phyloP scores from a whole-genome alignment of 37 sponge, comb jelly and placozoan species.

The Diacarnus erythraeanus region DNA sequence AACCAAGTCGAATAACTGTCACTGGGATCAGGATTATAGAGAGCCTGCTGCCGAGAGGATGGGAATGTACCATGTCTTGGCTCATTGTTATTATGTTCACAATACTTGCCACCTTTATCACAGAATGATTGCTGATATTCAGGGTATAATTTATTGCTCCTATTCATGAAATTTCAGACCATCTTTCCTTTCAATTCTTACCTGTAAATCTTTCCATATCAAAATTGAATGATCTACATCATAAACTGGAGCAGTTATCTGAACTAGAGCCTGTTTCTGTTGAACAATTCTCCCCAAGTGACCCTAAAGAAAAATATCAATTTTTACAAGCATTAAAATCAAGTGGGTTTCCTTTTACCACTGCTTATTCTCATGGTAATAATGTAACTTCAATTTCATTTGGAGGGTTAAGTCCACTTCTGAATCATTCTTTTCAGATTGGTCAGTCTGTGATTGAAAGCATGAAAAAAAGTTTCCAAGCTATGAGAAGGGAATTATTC shows the following conservation, averaged over 20 bases:
- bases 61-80: too few relatives aligned
- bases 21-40: too few relatives aligned
- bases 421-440: conserved; percentile 10
- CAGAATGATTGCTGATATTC: too few relatives aligned
- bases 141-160: too few relatives aligned
- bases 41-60: too few relatives aligned
- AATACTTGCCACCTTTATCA: too few relatives aligned
- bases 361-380: conserved; percentile 29
- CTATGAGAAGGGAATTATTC: conserved; percentile 38
- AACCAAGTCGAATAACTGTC: too few relatives aligned
- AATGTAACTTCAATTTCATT: conserved; percentile 36
- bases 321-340: conserved; percentile 4
- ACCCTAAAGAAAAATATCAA: background rate
- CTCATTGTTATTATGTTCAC: too few relatives aligned
- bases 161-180: conserved; percentile 13
- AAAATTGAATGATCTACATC: background rate
- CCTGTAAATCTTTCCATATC: background rate
- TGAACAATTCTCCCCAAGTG: conserved; percentile 11
- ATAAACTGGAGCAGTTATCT: background rate
- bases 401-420: conserved; percentile 8
- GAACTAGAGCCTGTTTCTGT: conserved; percentile 29
- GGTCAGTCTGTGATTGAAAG: conserved; percentile 21
- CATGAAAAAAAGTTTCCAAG: conserved; percentile 11
- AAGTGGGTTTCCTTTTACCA: conserved; percentile 11
- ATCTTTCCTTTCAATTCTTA: background rate